phyloP scores from a whole-genome alignment of 2,797 vertebrate genomes.

The Pantherophis alleghaniensis region DNA sequence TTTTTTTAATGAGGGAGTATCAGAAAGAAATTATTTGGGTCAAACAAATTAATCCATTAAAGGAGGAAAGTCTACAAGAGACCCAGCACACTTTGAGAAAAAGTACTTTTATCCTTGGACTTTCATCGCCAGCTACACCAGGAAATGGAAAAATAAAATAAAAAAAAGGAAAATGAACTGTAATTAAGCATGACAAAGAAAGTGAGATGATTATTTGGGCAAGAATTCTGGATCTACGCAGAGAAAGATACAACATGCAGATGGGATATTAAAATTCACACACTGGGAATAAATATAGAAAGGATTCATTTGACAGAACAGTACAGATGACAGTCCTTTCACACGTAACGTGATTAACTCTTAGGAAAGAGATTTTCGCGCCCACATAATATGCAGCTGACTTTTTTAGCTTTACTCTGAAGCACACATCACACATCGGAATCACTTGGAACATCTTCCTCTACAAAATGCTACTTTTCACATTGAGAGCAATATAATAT shows the following conservation, averaged over 20 bases:
- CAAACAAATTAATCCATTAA: constrained; percentile 42
- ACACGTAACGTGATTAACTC: background rate
- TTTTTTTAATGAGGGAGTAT: constrained; percentile 44
- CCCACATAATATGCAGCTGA: background rate
- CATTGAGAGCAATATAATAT: background rate
- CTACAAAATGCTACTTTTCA: background rate
- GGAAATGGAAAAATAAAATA: no score
- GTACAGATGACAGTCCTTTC: background rate
- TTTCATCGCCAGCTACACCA: background rate
- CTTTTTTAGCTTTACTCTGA: background rate
- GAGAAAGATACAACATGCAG: background rate
- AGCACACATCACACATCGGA: background rate
- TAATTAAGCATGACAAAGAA: background rate
- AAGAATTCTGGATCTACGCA: background rate
- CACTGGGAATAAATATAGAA: background rate
- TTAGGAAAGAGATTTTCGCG: background rate
- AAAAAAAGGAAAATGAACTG: background rate
- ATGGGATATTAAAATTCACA: background rate
- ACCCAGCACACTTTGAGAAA: background rate
- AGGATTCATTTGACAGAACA: background rate
- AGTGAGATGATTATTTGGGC: background rate
- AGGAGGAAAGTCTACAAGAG: background rate
- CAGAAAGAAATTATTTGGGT: constrained; percentile 16
- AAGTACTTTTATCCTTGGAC: background rate
- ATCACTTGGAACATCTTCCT: background rate